Evolutionary conservation across 2,888 invertebrate species (phyloP), one percentile per base, ranked within the genome.

Genomic region (Limenitis camilla): DNA sequence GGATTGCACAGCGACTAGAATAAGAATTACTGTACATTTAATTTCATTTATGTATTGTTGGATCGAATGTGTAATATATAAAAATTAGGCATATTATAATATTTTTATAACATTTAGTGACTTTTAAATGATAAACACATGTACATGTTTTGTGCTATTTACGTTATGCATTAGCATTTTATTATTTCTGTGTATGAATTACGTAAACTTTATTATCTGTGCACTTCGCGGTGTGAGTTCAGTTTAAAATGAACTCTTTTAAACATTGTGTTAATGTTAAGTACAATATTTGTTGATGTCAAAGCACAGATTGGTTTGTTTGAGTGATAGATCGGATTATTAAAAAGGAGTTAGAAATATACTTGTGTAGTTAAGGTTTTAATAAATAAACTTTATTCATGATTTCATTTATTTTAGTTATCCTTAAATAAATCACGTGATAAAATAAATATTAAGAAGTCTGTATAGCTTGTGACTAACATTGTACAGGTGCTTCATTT

Each of bases 231-330:
- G 44, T 48, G 46, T 49, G 27, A 46, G 29, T 47, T 53, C 52
- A 52, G 53, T 41, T 59, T 44, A 48, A 33, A 47, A 40, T 49
- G 49, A 59, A 52, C 52, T 51, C 52, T 35, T 51, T 50, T 35
- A 49, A 53, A 56, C 81, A 78, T 76, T 76, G 73, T 78, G 61
- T 72, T 81, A 83, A 74, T 75, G 65, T 80, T 85, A 86, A 86
- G 86, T 84, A 86, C 86, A 86, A 86, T 84, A 78, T 80, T 82
- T 61, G 82, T 83, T 82, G 72, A 77, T 71, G 75, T 74, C 74
- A 71, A 72, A 76, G 76, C 81, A 81, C 79, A 78, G 75, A 71
- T 75, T 76, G 70, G 67, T 78, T 83, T 76, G 53, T 76, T 80
- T 75, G 74, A 75, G 68, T 78, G 81, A 77, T 75, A 78, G 77